Evolutionary conservation across 2,113 vertebrate species (phyloP), one percentile per base, ranked within the genome.

Genomic region (Myocastor coypus): DNA sequence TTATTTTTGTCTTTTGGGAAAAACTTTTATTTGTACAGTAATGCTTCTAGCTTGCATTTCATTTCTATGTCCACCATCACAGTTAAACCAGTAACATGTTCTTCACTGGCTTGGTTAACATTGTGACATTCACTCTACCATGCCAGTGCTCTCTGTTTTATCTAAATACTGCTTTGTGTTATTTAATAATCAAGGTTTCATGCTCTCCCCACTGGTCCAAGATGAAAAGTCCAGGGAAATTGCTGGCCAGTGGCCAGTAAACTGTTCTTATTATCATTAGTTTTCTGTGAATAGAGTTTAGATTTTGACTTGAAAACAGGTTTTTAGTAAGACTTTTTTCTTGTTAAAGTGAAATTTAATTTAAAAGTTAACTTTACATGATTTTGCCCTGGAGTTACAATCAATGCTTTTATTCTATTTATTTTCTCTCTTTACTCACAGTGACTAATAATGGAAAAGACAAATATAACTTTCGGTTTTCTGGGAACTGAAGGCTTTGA

Each of bases 361-460:
- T 90, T 87, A 69, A 85, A 94, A 34, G 14, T 69, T 66, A 82
- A 32, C 24, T 84, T 94, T 91, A 81, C 17, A 28, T 89, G 16
- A 55, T 83, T 69, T 1, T 57, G 22, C 69, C 81, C 66, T 96
- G 80, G 32, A 26, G 8, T 20, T 12, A 71, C 1, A 84, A 64
- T 92, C 34, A 17, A 52, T 82, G 59, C 1, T 87, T 93, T 20
- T 34, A 66, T 81, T 84, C 22, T 57, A 55, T 24, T 91, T 95
- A 37, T 88, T 92, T 83, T 63, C 37, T 77, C 88, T 81, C 14
- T 90, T 87, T 69, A 37, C 3, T 30, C 28, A 83, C 19, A 85
- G 37, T 90, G 80, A 88, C 57, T 80, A 92, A 88, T 93, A 81
- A 91, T 87, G 87, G 64, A 32, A 90, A 93, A 81, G 34, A 40